Percentiles rank a stretch among this genome's conserved stretches.
phyloP scores from a whole-genome alignment of 2,797 vertebrate genomes.

The Paratrypauchen microcephalus region DNA sequence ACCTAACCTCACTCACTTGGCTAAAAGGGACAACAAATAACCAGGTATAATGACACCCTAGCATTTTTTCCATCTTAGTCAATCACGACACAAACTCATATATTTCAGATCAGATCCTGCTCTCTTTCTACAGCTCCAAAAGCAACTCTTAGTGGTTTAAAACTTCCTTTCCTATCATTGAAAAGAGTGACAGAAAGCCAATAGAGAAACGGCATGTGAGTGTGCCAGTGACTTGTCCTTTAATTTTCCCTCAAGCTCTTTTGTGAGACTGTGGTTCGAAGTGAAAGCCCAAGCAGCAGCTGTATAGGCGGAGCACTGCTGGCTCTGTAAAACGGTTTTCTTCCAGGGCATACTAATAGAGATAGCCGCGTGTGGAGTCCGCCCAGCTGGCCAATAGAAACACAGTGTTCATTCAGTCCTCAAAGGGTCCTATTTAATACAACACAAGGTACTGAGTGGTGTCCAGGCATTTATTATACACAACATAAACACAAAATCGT shows the following conservation, averaged over 20 bases:
- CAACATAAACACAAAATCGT: slow-evolving; percentile 29
- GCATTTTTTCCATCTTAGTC: slow-evolving; percentile 39
- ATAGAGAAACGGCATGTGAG: slow-evolving; percentile 53
- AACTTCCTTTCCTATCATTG: slow-evolving; percentile 57
- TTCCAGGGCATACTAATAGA: slow-evolving; percentile 76
- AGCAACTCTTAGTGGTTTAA: slow-evolving; percentile 53
- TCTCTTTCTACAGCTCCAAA: slow-evolving; percentile 42
- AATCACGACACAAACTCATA: slow-evolving; percentile 34
- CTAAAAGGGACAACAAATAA: slow-evolving; percentile 35
- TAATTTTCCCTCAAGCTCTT: slow-evolving; percentile 65
- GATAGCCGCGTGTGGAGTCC: slow-evolving; percentile 56
- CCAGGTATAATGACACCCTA: slow-evolving; percentile 14
- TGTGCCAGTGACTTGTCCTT: slow-evolving; percentile 73
- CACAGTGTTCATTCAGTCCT: slow-evolving; percentile 62
- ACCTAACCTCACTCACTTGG: slow-evolving; percentile 23
- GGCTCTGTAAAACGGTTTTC: slow-evolving; percentile 65
- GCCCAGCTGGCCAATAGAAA: slow-evolving; percentile 73
- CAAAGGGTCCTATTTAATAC: slow-evolving; percentile 60
- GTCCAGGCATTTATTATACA: slow-evolving; percentile 34
- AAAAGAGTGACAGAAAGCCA: slow-evolving; percentile 54
- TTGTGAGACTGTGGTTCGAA: slow-evolving; percentile 62
- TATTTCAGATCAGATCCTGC: slow-evolving; percentile 36
- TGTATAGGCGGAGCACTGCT: slow-evolving; percentile 66
- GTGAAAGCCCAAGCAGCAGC: slow-evolving; percentile 76
- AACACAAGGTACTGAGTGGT: slow-evolving; percentile 51